Conservation (phyloP, 2,888 invertebrate genomes). For the Phlogophora meticulosa region DNA sequence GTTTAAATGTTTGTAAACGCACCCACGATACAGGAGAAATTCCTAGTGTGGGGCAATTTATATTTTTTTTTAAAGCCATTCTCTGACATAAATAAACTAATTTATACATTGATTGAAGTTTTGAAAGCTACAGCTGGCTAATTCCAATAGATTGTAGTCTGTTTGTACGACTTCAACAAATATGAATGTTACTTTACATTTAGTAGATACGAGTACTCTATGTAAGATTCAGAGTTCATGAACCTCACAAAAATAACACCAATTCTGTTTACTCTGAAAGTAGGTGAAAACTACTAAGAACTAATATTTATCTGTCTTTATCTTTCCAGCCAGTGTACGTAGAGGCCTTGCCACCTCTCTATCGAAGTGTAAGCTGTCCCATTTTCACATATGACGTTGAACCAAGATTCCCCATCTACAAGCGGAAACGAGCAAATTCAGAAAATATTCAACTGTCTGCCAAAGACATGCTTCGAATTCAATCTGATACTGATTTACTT, state of each 20-base stretch:
- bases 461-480: constrained; percentile 92
- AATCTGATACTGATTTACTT: constrained; percentile 95
- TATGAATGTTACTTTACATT: too few species aligned
- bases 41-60: too few species aligned
- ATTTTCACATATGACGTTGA: constrained; percentile 93
- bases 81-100: neutral
- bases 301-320: constrained; percentile 37
- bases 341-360: constrained; percentile 87
- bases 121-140: neutral
- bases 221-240: neutral
- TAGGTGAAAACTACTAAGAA: constrained; percentile 31
- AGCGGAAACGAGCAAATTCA: constrained; percentile 92
- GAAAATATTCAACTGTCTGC: constrained; percentile 90
- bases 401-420: constrained; percentile 86
- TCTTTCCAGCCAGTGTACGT: constrained; percentile 94
- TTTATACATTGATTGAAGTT: too few species aligned
- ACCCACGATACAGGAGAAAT: too few species aligned
- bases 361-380: constrained; percentile 93
- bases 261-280: constrained; percentile 16
- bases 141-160: too few species aligned
- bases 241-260: constrained; percentile 18
- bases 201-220: neutral
- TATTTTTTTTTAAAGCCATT: too few species aligned
- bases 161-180: too few species aligned
- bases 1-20: too few species aligned